These are phyloP conservation scores for Palythoa heliodiscus DNA, from an alignment of 92 coral and sea anemone species.

Conservation along the genomic window DNA sequence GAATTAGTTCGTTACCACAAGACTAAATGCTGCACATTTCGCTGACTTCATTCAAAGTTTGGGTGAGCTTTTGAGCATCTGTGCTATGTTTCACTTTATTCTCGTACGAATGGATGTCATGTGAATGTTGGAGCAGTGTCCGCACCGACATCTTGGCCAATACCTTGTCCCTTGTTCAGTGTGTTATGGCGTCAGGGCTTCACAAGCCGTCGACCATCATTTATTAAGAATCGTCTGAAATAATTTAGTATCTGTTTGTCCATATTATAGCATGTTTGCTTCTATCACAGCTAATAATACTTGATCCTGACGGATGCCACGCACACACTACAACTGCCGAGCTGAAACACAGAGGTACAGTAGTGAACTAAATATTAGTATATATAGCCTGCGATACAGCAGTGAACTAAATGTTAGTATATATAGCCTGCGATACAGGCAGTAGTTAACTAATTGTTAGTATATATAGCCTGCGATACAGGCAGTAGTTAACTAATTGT, in stretches of 20 bases:
- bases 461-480: no score
- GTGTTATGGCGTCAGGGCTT: background rate
- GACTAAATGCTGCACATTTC: no score
- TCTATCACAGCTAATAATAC: slow-evolving; percentile 90
- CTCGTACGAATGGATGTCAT: no score
- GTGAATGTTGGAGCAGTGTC: background rate
- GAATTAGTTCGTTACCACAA: no score
- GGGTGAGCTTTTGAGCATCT: no score
- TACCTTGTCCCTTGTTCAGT: background rate
- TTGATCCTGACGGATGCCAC: slow-evolving; percentile 95
- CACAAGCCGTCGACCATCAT: background rate
- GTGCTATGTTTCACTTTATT: no score
- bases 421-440: no score
- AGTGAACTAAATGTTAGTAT: no score
- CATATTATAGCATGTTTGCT: slow-evolving; percentile 88
- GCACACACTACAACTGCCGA: slow-evolving; percentile 94
- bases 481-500: background rate
- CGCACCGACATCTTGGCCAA: background rate
- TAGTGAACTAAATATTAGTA: background rate
- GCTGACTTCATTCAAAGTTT: no score
- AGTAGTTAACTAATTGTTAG: no score
- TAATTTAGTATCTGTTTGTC: slow-evolving; percentile 71
- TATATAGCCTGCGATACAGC: no score
- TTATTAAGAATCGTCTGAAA: background rate
- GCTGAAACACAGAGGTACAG: slow-evolving; percentile 46